A percentile compares a stretch with the other conserved stretches of the same genome.
These are phyloP conservation scores for Dynastes tityus DNA, from an alignment of 2,888 invertebrate genomes.

Conservation along the genomic window DNA sequence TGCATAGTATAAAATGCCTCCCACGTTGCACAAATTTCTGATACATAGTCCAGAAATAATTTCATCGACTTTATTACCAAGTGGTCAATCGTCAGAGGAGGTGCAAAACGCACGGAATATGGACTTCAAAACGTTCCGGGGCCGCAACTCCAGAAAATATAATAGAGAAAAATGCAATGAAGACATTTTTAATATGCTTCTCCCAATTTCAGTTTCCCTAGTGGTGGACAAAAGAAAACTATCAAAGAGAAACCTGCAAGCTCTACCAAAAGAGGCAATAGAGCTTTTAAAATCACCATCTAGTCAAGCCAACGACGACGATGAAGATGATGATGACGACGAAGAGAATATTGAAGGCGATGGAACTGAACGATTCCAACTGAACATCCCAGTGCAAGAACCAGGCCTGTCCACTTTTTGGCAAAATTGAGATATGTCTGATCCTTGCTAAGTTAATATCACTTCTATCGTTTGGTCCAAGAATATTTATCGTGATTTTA, in stretches of 20 bases:
- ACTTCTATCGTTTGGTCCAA: too few species aligned
- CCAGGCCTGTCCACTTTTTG: too few species aligned
- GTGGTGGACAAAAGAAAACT: neutral
- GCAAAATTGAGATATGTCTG: too few species aligned
- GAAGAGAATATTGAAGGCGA: too few species aligned
- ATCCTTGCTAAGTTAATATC: too few species aligned
- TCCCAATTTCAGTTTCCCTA: slow-evolving; percentile 49
- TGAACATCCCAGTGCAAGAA: too few species aligned
- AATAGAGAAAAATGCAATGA: slow-evolving; percentile 43
- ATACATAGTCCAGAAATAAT: slow-evolving; percentile 52
- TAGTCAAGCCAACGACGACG: too few species aligned
- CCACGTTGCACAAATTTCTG: slow-evolving; percentile 48
- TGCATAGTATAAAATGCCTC: slow-evolving; percentile 48
- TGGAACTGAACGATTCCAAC: too few species aligned
- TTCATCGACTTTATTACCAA: slow-evolving; percentile 40
- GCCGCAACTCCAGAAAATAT: slow-evolving; percentile 46
- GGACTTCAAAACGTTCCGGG: neutral
- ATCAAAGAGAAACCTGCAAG: neutral
- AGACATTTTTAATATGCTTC: slow-evolving; percentile 49
- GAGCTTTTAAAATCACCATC: too few species aligned
- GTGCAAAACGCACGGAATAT: too few species aligned
- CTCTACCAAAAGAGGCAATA: neutral
- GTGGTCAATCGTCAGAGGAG: slow-evolving; percentile 47
- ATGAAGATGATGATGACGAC: too few species aligned
- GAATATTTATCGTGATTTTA: too few species aligned